These are phyloP conservation scores for Anastatus disparis DNA, from an alignment of 1,140 invertebrate species.

Conservation along the genomic window DNA sequence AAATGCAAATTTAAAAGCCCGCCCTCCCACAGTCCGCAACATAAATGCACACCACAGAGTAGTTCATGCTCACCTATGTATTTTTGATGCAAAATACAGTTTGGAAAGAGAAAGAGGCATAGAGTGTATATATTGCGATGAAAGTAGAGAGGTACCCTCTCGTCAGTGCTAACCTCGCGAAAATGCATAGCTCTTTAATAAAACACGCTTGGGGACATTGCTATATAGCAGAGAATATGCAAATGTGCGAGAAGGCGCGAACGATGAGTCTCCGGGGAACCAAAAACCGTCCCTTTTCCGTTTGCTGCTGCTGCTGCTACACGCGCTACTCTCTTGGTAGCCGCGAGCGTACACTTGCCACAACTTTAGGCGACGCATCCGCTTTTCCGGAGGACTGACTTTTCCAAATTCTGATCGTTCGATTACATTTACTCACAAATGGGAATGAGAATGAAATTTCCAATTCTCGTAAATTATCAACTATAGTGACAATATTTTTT, in stretches of 20 bases:
- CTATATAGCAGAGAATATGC: not conserved
- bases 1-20: constrained; percentile 36
- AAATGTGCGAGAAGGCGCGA: constrained; percentile 25
- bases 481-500: too few relatives aligned
- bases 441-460: not conserved
- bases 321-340: too few relatives aligned
- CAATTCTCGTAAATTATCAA: not conserved
- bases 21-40: constrained; percentile 1
- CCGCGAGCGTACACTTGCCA: too few relatives aligned
- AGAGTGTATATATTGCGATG: too few relatives aligned
- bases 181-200: constrained; percentile 37
- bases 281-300: too few relatives aligned
- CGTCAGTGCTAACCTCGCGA: constrained; percentile 13
- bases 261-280: constrained; percentile 29
- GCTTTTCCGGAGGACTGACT: not conserved
- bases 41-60: not conserved
- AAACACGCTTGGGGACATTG: constrained; percentile 4
- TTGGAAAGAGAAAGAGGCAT: not conserved
- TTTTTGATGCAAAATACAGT: constrained; percentile 16
- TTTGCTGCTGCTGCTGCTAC: too few relatives aligned
- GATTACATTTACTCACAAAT: too few relatives aligned
- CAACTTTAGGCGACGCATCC: too few relatives aligned
- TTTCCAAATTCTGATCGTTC: not conserved
- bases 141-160: not conserved
- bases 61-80: constrained; percentile 7